Evolutionary conservation across 2,113 vertebrate genomes (phyloP).

Genomic region (Apteryx mantelli): DNA sequence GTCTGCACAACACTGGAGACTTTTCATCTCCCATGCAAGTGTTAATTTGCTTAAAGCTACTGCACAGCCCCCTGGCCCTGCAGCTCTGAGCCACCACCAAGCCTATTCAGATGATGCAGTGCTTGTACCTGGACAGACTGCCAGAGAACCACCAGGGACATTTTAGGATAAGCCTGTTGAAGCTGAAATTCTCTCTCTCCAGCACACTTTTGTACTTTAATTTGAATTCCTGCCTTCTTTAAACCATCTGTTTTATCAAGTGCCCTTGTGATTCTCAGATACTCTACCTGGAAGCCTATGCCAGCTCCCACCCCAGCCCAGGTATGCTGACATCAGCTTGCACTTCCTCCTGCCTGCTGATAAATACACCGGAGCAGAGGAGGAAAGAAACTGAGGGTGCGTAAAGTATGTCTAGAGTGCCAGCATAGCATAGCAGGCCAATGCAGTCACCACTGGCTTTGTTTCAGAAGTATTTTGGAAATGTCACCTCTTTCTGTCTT

Average conservation of each 20-base stretch:
- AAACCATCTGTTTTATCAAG: background rate
- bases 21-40: background rate
- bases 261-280: background rate
- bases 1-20: background rate
- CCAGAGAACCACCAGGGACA: background rate
- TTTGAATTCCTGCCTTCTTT: background rate
- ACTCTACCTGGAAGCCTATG: background rate
- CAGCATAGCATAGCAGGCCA: constrained; percentile 22
- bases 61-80: background rate
- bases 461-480: constrained; percentile 1
- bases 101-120: background rate
- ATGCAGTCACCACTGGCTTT: constrained; percentile 38
- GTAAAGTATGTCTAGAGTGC: background rate
- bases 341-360: background rate
- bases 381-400: background rate
- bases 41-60: constrained; percentile 2
- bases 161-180: background rate
- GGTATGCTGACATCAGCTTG: background rate
- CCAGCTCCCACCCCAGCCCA: background rate
- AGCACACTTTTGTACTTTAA: background rate
- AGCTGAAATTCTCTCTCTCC: background rate
- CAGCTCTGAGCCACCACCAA: background rate
- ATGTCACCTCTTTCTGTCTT: background rate
- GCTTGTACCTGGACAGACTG: background rate
- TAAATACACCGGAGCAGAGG: background rate